A percentile compares a stretch with the other conserved stretches of the same genome.
phyloP scores from a whole-genome alignment of 2,888 invertebrate species.

The Scaptomyza reducta region DNA sequence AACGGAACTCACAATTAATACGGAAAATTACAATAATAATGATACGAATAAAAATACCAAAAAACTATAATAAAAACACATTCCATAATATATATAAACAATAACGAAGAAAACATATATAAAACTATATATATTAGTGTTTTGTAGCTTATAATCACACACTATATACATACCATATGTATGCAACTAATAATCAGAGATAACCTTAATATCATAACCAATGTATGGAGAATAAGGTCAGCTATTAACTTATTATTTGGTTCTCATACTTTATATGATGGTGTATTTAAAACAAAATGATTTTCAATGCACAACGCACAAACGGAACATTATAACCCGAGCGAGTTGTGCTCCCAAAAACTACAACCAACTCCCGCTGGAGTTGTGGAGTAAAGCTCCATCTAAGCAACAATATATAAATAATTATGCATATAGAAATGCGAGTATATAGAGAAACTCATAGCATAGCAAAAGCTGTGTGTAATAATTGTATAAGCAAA shows the following conservation, averaged over 20 bases:
- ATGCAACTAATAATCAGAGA: conserved; percentile 23
- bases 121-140: conserved; percentile 28
- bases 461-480: conserved; percentile 17
- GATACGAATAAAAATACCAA: conserved; percentile 11
- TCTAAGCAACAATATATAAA: background rate
- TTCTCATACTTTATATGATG: conserved; percentile 67
- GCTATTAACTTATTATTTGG: conserved; percentile 48
- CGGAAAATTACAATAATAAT: conserved; percentile 23
- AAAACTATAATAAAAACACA: conserved; percentile 8
- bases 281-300: conserved; percentile 60
- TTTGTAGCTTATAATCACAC: conserved; percentile 2
- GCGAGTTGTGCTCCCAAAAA: conserved; percentile 10
- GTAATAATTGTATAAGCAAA: conserved; percentile 13
- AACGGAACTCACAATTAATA: conserved; percentile 66
- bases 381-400: conserved; percentile 11
- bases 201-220: background rate
- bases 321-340: conserved; percentile 33
- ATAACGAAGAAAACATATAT: conserved; percentile 3
- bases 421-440: background rate
- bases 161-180: conserved; percentile 20
- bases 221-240: conserved; percentile 24
- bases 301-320: background rate
- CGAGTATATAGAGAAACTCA: conserved; percentile 2
- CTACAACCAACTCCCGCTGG: conserved; percentile 8
- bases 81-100: conserved; percentile 15